Base-by-base conservation (phyloP, 1,140 invertebrate species). In the Drosophila chauvacae region DNA sequence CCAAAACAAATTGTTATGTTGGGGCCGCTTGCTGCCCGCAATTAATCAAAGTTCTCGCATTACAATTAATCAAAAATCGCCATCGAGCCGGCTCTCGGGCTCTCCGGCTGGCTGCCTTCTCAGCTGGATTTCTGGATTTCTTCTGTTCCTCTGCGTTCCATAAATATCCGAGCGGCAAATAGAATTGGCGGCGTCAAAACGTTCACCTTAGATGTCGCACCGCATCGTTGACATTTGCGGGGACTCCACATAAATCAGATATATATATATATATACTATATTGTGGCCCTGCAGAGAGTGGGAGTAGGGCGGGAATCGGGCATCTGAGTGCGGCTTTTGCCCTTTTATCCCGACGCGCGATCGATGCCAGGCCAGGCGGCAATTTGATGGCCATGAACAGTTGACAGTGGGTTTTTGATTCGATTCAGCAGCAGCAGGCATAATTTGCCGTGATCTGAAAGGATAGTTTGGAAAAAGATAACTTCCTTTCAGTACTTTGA, bases 1-100 rank as follows among this genome's bases (percentile, higher is more conserved):
- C 80, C 80, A 88, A 84, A 88, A 88, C 84, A 88, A 90, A 88
- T 88, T 88, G 85, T 88, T 88, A 90, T 90, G 77, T 80, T 80
- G 66, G 55, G 33, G 62, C 76, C 62, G 76, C 79, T 73, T 77
- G 77, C 53, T 70, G 72, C 69, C 73, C 73, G 84, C 84, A 88
- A 88, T 88, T 88, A 88, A 88, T 88, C 84, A 88, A 88, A 88
- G 84, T 71, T 88, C 73, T 80, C 80, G 84, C 73, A 88, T 88
- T 87, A 90, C 84, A 87, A 87, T 87, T 87, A 87, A 87, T 87
- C 84, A 87, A 87, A 88, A 84, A 80, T 80, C 45, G 63, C 61
- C 41, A 55, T 56, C 33, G 58, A 59, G 42, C 18, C 11, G 7
- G 45, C 63, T 56, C 62, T 35, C 20, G 23, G 33, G 9, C 37